Percentiles rank a stretch among this genome's conserved stretches.
Conservation (phyloP, 2,888 invertebrate species). For the Drepana falcataria region DNA sequence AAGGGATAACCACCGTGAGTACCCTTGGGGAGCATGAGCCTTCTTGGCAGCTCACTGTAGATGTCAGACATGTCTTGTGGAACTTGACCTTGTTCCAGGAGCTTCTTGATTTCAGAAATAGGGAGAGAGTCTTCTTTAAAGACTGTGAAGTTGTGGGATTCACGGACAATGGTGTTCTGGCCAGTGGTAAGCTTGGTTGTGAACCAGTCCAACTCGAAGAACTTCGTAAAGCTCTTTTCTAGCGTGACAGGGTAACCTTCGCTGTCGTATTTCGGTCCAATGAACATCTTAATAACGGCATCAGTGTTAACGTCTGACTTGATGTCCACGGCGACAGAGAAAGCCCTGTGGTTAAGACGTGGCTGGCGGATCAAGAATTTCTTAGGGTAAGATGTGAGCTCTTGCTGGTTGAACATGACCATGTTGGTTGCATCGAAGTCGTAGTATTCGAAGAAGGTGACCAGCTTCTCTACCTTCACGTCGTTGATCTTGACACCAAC, state of each 20-base stretch:
- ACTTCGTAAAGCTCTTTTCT: slow-evolving; percentile 79
- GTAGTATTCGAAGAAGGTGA: slow-evolving; percentile 83
- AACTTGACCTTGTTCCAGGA: slow-evolving; percentile 73
- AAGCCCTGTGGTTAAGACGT: slow-evolving; percentile 84
- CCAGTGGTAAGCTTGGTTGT: slow-evolving; percentile 79
- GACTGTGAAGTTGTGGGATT: slow-evolving; percentile 81
- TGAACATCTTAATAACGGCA: slow-evolving; percentile 81
- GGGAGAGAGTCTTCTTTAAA: slow-evolving; percentile 81
- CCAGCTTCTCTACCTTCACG: slow-evolving; percentile 79
- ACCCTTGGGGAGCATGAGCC: slow-evolving; percentile 85
- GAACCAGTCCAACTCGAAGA: slow-evolving; percentile 81
- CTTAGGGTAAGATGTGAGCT: slow-evolving; percentile 48
- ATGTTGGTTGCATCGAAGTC: slow-evolving; percentile 81
- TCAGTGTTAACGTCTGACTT: slow-evolving; percentile 78
- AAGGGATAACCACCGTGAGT: slow-evolving; percentile 79
- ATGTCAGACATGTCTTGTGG: slow-evolving; percentile 72
- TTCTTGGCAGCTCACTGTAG: slow-evolving; percentile 81
- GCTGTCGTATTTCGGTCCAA: slow-evolving; percentile 84
- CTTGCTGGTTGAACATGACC: slow-evolving; percentile 41
- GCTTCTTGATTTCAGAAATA: slow-evolving; percentile 77
- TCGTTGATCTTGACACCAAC: slow-evolving; percentile 80
- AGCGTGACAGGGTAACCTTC: slow-evolving; percentile 71
- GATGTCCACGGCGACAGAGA: slow-evolving; percentile 79
- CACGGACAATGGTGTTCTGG: slow-evolving; percentile 81
- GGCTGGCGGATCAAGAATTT: slow-evolving; percentile 80